Base-by-base conservation (phyloP, 2,113 vertebrate genomes). In the Rostratula benghalensis region DNA sequence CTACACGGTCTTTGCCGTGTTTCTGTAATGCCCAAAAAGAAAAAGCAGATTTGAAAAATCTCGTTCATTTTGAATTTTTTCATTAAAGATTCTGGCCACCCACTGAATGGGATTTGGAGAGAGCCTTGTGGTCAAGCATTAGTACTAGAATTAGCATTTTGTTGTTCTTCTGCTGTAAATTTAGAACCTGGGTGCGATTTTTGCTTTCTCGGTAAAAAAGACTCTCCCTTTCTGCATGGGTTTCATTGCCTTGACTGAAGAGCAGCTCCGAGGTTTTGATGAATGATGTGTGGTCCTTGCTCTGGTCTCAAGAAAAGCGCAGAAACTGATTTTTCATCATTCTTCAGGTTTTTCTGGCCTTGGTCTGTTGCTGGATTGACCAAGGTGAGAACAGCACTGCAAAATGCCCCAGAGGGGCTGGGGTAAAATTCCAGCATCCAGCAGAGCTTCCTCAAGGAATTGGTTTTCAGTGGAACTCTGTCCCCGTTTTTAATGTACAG, bases 311-410 rank as follows among this genome's bases (percentile, higher is more conserved):
- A 51, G 85, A 83, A 88, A 78, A 67, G 87, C 10, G 2, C 83
- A 75, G 64, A 16, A 76, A 48, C 64, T 74, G 84, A 46, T 74
- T 53, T 77, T 83, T 91, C 60, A 86, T 90, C 77, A 53, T 54
- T 48, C 24, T 83, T 73, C 9, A 63, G 83, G 4, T 70, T 82
- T 68, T 82, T 30, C 41, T 92, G 48, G 57, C 77, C 60, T 95
- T 91, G 84, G 33, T 87, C 31, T 89, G 35, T 35, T 79, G 25
- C 89, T 82, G 53, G 19, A 13, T 39, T 71, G 74, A 35, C 59
- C 45, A 51, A 69, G 86, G 80, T 51, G 39, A 85, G 71, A 50
- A 50, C 51, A 39, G 57, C 67, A 4, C 25, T 70, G 20, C 89
- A 51, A 39, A 74, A 45, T 39, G 21, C 43, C 41, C 1, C 3